Conservation (phyloP, 2,797 vertebrate genomes). For the Spondyliosoma cantharus region DNA sequence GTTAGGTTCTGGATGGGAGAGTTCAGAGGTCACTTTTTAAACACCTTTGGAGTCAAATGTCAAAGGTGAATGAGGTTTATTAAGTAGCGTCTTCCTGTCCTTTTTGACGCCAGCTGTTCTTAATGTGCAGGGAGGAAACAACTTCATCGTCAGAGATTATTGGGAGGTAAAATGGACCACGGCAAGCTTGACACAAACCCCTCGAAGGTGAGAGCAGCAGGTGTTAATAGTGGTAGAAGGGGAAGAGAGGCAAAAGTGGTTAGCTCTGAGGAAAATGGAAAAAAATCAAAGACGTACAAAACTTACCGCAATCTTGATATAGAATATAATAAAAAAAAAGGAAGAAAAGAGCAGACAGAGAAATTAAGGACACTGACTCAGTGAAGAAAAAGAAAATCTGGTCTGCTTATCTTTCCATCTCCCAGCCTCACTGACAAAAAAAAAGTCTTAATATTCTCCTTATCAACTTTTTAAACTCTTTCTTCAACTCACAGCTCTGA, state of each 20-base stretch:
- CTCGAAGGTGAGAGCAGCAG: constrained; percentile 50
- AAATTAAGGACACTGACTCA: constrained; percentile 85
- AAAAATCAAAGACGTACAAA: constrained; percentile 58
- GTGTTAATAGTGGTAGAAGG: constrained; percentile 75
- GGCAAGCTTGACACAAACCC: constrained; percentile 70
- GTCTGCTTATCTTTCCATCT: constrained; percentile 35
- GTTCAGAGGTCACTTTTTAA: constrained; percentile 59
- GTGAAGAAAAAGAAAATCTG: constrained; percentile 32
- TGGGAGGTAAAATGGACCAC: constrained; percentile 66
- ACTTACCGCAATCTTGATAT: constrained; percentile 99
- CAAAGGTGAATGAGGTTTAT: constrained; percentile 61
- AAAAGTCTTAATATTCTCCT: neutral
- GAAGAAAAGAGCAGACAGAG: constrained; percentile 91
- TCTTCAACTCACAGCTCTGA: constrained; percentile 5
- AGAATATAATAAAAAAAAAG: constrained; percentile 69
- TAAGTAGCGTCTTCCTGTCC: constrained; percentile 43
- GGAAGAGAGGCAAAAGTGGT: constrained; percentile 64
- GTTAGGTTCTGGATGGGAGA: constrained; percentile 62
- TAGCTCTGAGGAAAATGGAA: constrained; percentile 61
- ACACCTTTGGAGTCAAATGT: constrained; percentile 52
- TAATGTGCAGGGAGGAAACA: constrained; percentile 39
- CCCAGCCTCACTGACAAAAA: constrained; percentile 8
- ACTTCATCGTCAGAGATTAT: constrained; percentile 52
- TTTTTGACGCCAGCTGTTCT: constrained; percentile 29
- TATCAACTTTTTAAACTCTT: constrained; percentile 1